A percentile compares a stretch with the other conserved stretches of the same genome.
Evolutionary conservation across 2,113 vertebrate genomes (phyloP).

Genomic region (Colossoma macropomum): DNA sequence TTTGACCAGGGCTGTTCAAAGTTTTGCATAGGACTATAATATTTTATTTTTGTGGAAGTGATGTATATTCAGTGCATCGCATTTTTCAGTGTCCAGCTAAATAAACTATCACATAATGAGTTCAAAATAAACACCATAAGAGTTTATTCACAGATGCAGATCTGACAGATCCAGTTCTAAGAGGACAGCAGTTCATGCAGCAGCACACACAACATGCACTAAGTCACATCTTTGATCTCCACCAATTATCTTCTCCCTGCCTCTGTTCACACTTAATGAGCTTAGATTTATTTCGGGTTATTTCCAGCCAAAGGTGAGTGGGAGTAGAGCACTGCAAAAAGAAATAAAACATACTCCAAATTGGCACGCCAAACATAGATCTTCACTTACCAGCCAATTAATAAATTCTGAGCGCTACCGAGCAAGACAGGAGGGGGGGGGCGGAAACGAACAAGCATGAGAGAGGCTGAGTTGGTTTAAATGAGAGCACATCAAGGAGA

Average conservation of each 20-base stretch:
- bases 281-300: conserved; percentile 23
- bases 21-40: too few relatives aligned
- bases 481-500: conserved; percentile 1
- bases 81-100: too few relatives aligned
- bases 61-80: too few relatives aligned
- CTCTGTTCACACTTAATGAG: conserved; percentile 14
- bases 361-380: not conserved
- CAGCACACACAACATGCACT: not conserved
- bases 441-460: conserved; percentile 32
- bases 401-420: conserved; percentile 56
- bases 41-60: too few relatives aligned
- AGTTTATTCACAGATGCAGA: not conserved
- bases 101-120: too few relatives aligned
- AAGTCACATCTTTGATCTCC: conserved; percentile 6
- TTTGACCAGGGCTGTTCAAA: too few relatives aligned
- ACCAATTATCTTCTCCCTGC: conserved; percentile 4
- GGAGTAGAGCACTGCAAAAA: not conserved
- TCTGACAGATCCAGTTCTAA: not conserved
- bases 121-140: not conserved
- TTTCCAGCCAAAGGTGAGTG: conserved; percentile 27
- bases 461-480: not conserved
- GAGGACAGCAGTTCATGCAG: not conserved
- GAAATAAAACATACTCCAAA: conserved; percentile 30
- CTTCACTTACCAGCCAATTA: conserved; percentile 62
- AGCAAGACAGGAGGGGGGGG: conserved; percentile 41